Percentiles rank a stretch among this genome's conserved stretches.
These are phyloP conservation scores for Agrochola lychnidis DNA, from an alignment of 2,888 invertebrate species.

Conservation along the genomic window DNA sequence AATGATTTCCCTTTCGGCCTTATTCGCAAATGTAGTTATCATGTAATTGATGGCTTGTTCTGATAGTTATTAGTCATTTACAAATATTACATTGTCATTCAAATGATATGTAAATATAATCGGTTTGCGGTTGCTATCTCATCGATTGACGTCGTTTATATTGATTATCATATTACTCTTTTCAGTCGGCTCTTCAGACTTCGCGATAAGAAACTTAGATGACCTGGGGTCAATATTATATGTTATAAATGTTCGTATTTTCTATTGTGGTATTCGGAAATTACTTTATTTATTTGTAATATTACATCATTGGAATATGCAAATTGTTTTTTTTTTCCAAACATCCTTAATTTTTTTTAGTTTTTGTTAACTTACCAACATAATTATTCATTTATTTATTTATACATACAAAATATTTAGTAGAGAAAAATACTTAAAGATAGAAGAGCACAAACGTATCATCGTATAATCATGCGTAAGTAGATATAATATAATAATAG, in stretches of 20 bases:
- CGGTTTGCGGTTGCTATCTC: conserved; percentile 4
- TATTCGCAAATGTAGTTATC: conserved; percentile 13
- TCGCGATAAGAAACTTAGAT: conserved; percentile 9
- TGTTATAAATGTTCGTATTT: not conserved
- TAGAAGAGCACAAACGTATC: not conserved
- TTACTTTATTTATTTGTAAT: not conserved
- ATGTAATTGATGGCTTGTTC: conserved; percentile 24
- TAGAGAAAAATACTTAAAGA: not conserved
- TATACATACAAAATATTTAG: not conserved
- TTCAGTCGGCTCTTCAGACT: conserved; percentile 39
- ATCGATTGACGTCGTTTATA: not conserved
- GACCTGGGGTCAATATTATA: not conserved
- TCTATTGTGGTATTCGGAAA: not conserved
- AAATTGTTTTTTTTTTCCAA: not conserved
- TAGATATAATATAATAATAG: not conserved
- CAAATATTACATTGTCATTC: not conserved
- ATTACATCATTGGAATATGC: not conserved
- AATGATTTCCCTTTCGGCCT: no score
- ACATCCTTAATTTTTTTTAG: not conserved
- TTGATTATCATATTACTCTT: conserved; percentile 15
- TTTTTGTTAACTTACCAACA: not conserved
- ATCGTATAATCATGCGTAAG: not conserved
- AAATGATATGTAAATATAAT: not conserved
- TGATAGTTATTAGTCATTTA: not conserved
- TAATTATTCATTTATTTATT: not conserved